phyloP scores from a whole-genome alignment of 30 jellyfish, hydroid and myxozoan genomes.

The Cassiopea andromeda region DNA sequence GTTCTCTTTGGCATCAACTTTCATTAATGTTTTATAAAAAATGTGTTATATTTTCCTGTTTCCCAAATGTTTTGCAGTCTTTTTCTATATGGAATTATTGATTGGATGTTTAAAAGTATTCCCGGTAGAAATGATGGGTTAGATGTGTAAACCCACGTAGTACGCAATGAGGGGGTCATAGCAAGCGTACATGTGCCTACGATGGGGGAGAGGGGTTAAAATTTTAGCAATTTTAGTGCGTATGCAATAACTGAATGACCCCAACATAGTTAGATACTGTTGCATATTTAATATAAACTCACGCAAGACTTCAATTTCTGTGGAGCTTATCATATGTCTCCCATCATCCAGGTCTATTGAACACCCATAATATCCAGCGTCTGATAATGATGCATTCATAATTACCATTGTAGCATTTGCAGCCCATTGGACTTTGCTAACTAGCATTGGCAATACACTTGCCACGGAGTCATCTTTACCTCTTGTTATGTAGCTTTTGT shows the following conservation, averaged over 20 bases:
- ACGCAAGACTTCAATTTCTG: slow-evolving; percentile 33
- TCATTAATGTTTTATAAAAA: too few species aligned
- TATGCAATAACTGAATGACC: too few species aligned
- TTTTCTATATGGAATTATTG: too few species aligned
- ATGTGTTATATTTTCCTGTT: not conserved
- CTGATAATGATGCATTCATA: slow-evolving; percentile 20
- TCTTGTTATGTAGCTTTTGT: slow-evolving; percentile 13
- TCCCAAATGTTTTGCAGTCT: not conserved
- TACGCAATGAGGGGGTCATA: too few species aligned
- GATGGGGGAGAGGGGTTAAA: too few species aligned
- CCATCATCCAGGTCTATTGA: slow-evolving; percentile 2
- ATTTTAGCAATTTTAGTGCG: too few species aligned
- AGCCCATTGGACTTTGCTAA: slow-evolving; percentile 24
- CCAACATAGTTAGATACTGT: too few species aligned
- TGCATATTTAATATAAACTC: not conserved
- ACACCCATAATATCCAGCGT: slow-evolving; percentile 37
- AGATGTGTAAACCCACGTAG: too few species aligned
- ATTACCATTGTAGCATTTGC: slow-evolving; percentile 50
- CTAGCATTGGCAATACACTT: not conserved
- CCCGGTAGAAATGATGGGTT: too few species aligned
- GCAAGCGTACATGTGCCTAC: too few species aligned
- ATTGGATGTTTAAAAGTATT: too few species aligned
- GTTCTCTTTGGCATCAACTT: too few species aligned
- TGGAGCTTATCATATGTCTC: not conserved
- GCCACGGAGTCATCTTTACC: slow-evolving; percentile 15